These are phyloP conservation scores for Alethe castanea DNA, from an alignment of 2,113 vertebrate species.

Conservation along the genomic window DNA sequence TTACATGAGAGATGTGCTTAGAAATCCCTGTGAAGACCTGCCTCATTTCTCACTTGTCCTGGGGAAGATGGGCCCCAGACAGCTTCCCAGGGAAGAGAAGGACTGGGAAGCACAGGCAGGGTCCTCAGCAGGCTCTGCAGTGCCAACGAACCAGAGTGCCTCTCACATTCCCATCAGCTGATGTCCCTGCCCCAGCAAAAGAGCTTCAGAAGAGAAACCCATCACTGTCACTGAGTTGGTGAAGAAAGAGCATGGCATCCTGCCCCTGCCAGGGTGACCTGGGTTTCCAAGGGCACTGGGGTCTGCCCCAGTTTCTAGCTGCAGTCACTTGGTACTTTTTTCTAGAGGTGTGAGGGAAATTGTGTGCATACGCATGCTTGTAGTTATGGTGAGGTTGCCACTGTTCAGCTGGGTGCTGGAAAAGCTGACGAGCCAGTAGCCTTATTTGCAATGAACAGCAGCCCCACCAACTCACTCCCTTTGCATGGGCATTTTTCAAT, in stretches of 20 bases:
- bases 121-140: background rate
- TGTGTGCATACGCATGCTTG: background rate
- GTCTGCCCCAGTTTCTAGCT: background rate
- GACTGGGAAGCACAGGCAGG: background rate
- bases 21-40: background rate
- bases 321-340: background rate
- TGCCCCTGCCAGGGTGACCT: background rate
- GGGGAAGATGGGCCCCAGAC: rapidly evolving
- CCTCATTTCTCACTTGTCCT: background rate
- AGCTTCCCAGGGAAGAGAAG: background rate
- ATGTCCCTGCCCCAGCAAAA: background rate
- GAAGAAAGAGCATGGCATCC: background rate
- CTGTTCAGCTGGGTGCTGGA: background rate
- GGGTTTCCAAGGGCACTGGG: background rate
- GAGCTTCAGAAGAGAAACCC: background rate
- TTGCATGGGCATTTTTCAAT: background rate
- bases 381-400: background rate
- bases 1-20: background rate
- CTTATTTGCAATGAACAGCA: background rate
- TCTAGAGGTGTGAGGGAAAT: background rate
- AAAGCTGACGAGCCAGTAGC: background rate
- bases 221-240: background rate
- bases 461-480: background rate
- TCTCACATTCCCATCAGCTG: background rate
- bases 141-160: rapidly evolving